Evolutionary conservation across 2,888 invertebrate species (phyloP).

Genomic region (Hydropsyche betteni): DNA sequence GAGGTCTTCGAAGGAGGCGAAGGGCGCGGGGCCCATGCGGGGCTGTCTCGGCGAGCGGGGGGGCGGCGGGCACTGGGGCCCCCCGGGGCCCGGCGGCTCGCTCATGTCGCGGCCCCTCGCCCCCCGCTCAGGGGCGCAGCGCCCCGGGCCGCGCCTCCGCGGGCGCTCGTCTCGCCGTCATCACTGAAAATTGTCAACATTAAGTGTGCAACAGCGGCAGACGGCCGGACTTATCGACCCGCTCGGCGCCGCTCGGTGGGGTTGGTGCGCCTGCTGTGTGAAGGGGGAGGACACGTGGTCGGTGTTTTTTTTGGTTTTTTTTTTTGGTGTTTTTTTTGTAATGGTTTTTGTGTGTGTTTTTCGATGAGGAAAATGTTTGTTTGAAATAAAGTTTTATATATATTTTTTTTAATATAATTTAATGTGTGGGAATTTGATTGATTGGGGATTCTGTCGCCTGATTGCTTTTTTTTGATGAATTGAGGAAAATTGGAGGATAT

Average conservation of each 20-base stretch:
- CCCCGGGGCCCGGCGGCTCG: slow-evolving; percentile 35
- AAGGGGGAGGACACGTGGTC: too few relatives aligned
- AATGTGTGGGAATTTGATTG: too few relatives aligned
- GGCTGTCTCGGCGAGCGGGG: slow-evolving; percentile 63
- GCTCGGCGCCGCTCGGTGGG: background rate
- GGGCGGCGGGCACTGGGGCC: slow-evolving; percentile 27
- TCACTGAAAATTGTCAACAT: slow-evolving; percentile 39
- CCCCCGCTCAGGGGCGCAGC: slow-evolving; percentile 14
- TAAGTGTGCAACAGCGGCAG: slow-evolving; percentile 27
- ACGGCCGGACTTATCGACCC: background rate
- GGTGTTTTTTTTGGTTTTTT: too few relatives aligned
- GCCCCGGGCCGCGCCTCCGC: background rate
- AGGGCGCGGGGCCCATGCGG: slow-evolving; percentile 91
- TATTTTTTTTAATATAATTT: too few relatives aligned
- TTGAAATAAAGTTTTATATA: too few relatives aligned
- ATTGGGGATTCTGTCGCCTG: too few relatives aligned
- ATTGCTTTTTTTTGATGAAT: too few relatives aligned
- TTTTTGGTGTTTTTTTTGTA: too few relatives aligned
- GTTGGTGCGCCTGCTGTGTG: too few relatives aligned
- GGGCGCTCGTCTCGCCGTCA: slow-evolving; percentile 20
- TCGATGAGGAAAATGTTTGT: too few relatives aligned
- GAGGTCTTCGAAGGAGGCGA: slow-evolving; percentile 92
- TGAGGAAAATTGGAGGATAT: too few relatives aligned
- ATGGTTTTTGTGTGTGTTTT: too few relatives aligned
- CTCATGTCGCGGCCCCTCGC: slow-evolving; percentile 33